phyloP scores from a whole-genome alignment of 92 coral and sea anemone genomes.

The Ricordea florida region DNA sequence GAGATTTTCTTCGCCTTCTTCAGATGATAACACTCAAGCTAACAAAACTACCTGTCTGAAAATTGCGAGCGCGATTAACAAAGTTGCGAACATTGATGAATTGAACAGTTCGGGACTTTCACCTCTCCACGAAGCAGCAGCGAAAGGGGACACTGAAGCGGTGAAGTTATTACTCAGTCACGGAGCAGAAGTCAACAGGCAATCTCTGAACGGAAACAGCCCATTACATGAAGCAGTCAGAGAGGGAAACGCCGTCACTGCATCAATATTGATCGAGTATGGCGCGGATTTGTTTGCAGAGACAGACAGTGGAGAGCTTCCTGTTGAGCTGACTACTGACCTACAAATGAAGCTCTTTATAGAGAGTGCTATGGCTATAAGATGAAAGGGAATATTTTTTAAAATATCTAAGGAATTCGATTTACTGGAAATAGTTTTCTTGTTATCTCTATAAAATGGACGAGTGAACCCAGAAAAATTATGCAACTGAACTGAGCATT shows the following conservation, averaged over 20 bases:
- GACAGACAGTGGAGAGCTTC: slow-evolving; percentile 84
- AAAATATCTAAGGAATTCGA: too few species aligned
- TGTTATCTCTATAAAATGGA: too few species aligned
- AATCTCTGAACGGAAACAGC: slow-evolving; percentile 90
- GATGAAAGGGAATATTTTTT: too few species aligned
- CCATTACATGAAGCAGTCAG: slow-evolving; percentile 93
- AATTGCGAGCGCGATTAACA: slow-evolving; percentile 35
- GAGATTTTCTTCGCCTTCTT: not conserved
- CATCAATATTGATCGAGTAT: slow-evolving; percentile 67
- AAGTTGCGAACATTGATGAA: slow-evolving; percentile 63
- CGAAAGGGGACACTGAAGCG: slow-evolving; percentile 70
- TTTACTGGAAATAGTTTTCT: too few species aligned
- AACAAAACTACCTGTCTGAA: not conserved
- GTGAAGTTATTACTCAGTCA: slow-evolving; percentile 65
- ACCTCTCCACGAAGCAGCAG: slow-evolving; percentile 87
- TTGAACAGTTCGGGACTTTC: slow-evolving; percentile 81
- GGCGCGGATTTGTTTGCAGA: slow-evolving; percentile 96
- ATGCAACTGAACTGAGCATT: too few species aligned
- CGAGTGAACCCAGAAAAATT: too few species aligned
- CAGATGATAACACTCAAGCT: not conserved
- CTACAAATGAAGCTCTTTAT: slow-evolving; percentile 53
- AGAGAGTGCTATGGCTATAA: slow-evolving; percentile 84
- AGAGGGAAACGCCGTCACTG: slow-evolving; percentile 64
- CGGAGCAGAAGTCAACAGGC: slow-evolving; percentile 96
- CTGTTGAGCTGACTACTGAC: slow-evolving; percentile 77